These are phyloP conservation scores for Neomorphus geoffroyi DNA, from an alignment of 2,797 vertebrate genomes.

Conservation along the genomic window DNA sequence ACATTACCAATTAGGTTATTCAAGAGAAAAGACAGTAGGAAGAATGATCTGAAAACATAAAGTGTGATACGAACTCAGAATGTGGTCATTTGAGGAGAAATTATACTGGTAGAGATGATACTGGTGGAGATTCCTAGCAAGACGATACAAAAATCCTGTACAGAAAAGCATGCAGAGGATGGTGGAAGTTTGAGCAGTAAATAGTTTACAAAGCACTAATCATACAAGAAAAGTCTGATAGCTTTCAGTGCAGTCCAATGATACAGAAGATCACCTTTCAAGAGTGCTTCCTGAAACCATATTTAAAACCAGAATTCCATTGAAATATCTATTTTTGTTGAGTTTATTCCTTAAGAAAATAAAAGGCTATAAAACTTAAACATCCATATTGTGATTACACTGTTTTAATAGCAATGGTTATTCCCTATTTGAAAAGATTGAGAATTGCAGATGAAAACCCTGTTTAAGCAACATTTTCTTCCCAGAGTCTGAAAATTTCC, in stretches of 20 bases:
- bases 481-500: neutral
- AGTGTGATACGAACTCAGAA: neutral
- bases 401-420: no score
- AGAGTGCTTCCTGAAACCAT: neutral
- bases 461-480: neutral
- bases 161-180: neutral
- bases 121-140: neutral
- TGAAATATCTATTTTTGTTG: neutral
- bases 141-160: neutral
- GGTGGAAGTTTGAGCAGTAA: neutral
- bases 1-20: neutral
- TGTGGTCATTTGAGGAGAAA: fast-evolving
- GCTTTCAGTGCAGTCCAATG: neutral
- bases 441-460: neutral
- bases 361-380: neutral
- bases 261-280: neutral
- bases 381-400: neutral
- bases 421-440: neutral
- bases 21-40: neutral
- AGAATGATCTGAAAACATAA: neutral
- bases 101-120: neutral
- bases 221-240: neutral
- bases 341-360: neutral
- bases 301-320: neutral
- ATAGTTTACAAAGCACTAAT: neutral